phyloP scores from a whole-genome alignment of 2,888 invertebrate species.

The Hyalella azteca region DNA sequence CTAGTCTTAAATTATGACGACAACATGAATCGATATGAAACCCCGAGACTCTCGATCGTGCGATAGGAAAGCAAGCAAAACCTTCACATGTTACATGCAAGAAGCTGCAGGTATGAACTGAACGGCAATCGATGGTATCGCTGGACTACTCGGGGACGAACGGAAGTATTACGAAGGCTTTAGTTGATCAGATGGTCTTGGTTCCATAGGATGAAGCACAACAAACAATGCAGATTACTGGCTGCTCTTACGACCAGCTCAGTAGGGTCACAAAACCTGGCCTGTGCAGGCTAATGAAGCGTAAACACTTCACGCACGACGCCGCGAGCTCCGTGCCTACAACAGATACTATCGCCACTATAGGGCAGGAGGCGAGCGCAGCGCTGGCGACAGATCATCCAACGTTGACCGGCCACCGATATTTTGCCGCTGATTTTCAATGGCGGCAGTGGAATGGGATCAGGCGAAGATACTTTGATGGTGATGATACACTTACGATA shows the following conservation, averaged over 20 bases:
- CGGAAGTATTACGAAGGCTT: conserved; percentile 12
- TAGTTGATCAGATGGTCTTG: conserved; percentile 25
- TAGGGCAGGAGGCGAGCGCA: no score
- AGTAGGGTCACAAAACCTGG: neutral
- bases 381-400: no score
- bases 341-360: no score
- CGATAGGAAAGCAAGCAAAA: neutral
- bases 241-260: neutral
- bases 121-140: neutral
- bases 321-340: no score
- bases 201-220: conserved; percentile 8
- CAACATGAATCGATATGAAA: neutral
- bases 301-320: neutral
- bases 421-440: no score
- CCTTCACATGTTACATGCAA: neutral
- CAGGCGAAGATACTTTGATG: no score
- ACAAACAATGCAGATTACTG: conserved; percentile 11
- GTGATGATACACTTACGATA: no score
- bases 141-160: neutral
- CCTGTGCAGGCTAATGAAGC: conserved; percentile 1
- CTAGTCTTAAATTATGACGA: neutral
- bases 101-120: neutral
- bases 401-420: no score
- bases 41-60: no score
- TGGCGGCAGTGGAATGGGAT: no score